phyloP scores from a whole-genome alignment of 2,113 vertebrate genomes.

The Alligator mississippiensis region DNA sequence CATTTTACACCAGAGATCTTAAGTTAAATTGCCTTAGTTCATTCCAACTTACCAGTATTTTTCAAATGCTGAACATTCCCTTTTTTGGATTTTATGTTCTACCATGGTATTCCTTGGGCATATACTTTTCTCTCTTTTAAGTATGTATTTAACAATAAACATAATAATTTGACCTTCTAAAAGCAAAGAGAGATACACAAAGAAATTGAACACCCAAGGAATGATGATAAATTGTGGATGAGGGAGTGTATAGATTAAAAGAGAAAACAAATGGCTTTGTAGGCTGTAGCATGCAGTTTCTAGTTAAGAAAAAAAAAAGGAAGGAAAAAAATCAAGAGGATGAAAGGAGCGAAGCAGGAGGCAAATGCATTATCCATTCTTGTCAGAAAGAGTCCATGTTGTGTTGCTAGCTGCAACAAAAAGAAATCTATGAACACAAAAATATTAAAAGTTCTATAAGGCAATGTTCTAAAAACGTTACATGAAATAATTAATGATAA shows the following conservation, averaged over 20 bases:
- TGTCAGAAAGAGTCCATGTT: neutral
- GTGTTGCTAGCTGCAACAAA: neutral
- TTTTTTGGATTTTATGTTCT: neutral
- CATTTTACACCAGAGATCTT: neutral
- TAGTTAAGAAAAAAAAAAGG: neutral
- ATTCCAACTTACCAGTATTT: conserved; percentile 18
- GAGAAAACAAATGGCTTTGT: neutral
- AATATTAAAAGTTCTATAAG: neutral
- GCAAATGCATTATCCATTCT: neutral
- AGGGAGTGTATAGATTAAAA: neutral
- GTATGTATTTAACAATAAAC: neutral
- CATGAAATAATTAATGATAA: neutral
- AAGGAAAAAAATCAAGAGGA: neutral
- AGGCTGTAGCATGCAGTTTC: neutral
- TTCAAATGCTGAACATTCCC: conserved; percentile 21
- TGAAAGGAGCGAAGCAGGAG: neutral
- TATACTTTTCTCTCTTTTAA: neutral
- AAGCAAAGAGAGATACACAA: neutral
- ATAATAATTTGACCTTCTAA: neutral
- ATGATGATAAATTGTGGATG: neutral
- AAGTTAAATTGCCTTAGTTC: neutral
- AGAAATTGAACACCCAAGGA: neutral
- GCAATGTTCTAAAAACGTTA: neutral
- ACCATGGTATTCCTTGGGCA: neutral
- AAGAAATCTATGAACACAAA: neutral